A percentile compares a stretch with the other conserved stretches of the same genome.
phyloP scores from a whole-genome alignment of 2,797 vertebrate genomes.

The Cercopithecus hamlyni region DNA sequence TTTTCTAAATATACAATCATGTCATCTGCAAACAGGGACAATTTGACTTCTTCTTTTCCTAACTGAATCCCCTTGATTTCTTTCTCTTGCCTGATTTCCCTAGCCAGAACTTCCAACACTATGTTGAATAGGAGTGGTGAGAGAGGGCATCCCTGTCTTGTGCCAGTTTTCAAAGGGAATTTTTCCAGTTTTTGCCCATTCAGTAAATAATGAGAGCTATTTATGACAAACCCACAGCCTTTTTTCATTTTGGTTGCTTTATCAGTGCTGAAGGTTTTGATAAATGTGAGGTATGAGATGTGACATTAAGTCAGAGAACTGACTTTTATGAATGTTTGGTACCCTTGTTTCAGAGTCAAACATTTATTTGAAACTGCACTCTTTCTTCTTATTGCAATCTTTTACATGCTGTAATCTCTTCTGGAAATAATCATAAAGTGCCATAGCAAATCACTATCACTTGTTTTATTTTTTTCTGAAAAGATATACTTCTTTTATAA shows the following conservation, averaged over 20 bases:
- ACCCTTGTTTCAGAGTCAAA: not conserved
- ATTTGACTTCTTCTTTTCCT: too few species aligned
- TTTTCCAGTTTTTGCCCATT: too few species aligned
- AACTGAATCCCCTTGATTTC: too few species aligned
- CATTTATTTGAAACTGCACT: not conserved
- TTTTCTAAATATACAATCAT: too few species aligned
- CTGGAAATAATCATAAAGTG: slow-evolving; percentile 26
- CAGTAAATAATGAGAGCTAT: too few species aligned
- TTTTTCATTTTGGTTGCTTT: not conserved
- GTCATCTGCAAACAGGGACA: too few species aligned
- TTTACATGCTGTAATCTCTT: not conserved
- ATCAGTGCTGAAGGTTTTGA: not conserved
- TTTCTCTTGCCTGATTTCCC: too few species aligned
- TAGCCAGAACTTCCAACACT: too few species aligned
- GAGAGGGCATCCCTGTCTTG: too few species aligned
- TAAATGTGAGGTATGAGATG: not conserved
- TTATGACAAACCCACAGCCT: too few species aligned
- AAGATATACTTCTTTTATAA: not conserved
- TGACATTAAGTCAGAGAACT: not conserved
- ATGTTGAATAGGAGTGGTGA: too few species aligned
- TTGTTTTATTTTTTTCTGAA: not conserved
- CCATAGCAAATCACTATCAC: not conserved
- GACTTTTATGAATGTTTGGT: not conserved
- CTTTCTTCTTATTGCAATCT: not conserved
- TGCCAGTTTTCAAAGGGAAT: too few species aligned